Conservation (phyloP, 2,113 vertebrate genomes). For the Chaetodon trifascialis region DNA sequence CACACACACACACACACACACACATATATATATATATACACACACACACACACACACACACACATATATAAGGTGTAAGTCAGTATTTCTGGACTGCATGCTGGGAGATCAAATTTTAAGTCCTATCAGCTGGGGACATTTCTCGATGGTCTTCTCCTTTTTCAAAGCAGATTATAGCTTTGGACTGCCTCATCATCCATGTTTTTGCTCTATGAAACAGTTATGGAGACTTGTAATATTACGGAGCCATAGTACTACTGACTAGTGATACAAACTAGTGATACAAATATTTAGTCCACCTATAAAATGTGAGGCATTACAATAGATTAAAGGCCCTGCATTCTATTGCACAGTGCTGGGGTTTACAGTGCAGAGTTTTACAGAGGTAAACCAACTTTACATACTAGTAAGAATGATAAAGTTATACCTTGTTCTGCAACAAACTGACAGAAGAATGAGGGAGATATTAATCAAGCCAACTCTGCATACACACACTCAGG, state of each 20-base stretch:
- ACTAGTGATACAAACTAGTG: too few relatives aligned
- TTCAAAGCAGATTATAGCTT: constrained; percentile 53
- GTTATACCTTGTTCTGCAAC: too few relatives aligned
- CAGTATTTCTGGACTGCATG: constrained; percentile 46
- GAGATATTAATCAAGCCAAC: constrained; percentile 4
- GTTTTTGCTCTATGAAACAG: background rate
- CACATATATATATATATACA: too few relatives aligned
- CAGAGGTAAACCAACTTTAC: background rate
- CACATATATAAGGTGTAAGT: constrained; percentile 44
- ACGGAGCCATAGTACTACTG: background rate
- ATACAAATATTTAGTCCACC: background rate
- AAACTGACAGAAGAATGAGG: background rate
- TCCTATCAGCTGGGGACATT: constrained; percentile 38
- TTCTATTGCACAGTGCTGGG: background rate
- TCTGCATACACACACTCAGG: background rate
- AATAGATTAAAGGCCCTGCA: background rate
- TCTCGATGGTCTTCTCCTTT: constrained; percentile 28
- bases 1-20: too few relatives aligned
- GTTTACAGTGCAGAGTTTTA: background rate
- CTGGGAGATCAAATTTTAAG: constrained; percentile 53
- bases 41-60: too few relatives aligned
- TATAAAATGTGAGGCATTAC: background rate
- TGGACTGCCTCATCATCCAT: background rate
- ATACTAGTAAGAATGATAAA: background rate
- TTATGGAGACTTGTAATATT: background rate